Evolutionary conservation across 2,113 vertebrate species (phyloP).

Genomic region (Pterocles orientalis): DNA sequence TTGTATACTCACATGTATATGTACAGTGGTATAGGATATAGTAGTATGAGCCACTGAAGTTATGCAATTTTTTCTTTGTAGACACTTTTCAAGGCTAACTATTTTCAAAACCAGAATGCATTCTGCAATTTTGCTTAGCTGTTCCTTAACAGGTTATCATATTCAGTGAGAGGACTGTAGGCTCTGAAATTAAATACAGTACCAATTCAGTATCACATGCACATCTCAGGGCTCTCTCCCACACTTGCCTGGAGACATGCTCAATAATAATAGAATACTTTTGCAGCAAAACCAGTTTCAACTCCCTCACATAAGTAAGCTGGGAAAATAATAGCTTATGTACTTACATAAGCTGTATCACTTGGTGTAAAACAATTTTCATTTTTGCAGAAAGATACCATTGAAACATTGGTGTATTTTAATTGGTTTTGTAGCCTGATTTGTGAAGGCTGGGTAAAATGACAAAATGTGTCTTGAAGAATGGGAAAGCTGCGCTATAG

Average conservation of each 20-base stretch:
- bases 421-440: not conserved
- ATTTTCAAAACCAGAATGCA: not conserved
- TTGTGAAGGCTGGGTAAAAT: not conserved
- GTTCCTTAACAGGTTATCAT: not conserved
- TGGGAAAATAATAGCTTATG: not conserved
- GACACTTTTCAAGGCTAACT: not conserved
- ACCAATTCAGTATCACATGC: not conserved
- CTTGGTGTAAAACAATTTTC: not conserved
- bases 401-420: not conserved
- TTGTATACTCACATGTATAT: not conserved
- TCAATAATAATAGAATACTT: not conserved
- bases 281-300: not conserved
- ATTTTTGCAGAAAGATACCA: not conserved
- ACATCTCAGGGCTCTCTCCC: not conserved
- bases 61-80: not conserved
- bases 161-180: not conserved
- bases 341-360: not conserved
- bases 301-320: not conserved
- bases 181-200: not conserved
- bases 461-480: not conserved
- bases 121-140: not conserved
- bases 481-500: not conserved
- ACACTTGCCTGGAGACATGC: not conserved
- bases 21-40: not conserved
- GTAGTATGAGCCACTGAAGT: not conserved